Conservation (phyloP, 2,113 vertebrate species). For the Cromileptes altivelis region DNA sequence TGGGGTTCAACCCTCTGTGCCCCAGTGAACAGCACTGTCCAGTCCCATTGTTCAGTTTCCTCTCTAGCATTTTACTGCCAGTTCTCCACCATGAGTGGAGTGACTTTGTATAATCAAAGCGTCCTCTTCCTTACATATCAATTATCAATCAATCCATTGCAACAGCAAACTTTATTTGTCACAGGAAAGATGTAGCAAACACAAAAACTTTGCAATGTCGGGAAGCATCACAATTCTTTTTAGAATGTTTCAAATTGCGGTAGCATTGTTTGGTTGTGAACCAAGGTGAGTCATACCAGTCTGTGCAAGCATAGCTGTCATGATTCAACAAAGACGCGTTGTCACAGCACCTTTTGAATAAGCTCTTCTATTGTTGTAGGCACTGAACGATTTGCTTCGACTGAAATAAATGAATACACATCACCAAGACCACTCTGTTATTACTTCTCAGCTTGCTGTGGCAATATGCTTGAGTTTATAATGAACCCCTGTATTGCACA, state of each 20-base stretch:
- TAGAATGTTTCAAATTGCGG: background rate
- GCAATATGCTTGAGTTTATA: constrained; percentile 11
- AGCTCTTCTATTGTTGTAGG: constrained; percentile 45
- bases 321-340: constrained; percentile 51
- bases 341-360: constrained; percentile 54
- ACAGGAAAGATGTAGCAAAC: background rate
- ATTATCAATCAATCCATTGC: constrained; percentile 28
- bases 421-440: constrained; percentile 19
- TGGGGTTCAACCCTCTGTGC: constrained; percentile 24
- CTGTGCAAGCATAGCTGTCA: constrained; percentile 47
- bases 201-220: background rate
- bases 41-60: constrained; percentile 35
- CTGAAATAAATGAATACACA: constrained; percentile 37
- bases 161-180: background rate
- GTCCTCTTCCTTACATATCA: background rate
- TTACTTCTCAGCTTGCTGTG: constrained; percentile 19
- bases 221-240: constrained; percentile 23
- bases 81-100: constrained; percentile 9
- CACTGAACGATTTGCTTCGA: constrained; percentile 50
- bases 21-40: constrained; percentile 33
- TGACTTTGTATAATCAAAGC: constrained; percentile 6
- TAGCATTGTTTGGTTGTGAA: constrained; percentile 45
- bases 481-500: constrained; percentile 17
- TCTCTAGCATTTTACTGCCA: constrained; percentile 6
- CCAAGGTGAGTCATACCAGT: constrained; percentile 31